A percentile compares a stretch with the other conserved stretches of the same genome.
These are phyloP conservation scores for Tetramorium parvispinum DNA, from an alignment of 1,140 invertebrate genomes.

Conservation along the genomic window DNA sequence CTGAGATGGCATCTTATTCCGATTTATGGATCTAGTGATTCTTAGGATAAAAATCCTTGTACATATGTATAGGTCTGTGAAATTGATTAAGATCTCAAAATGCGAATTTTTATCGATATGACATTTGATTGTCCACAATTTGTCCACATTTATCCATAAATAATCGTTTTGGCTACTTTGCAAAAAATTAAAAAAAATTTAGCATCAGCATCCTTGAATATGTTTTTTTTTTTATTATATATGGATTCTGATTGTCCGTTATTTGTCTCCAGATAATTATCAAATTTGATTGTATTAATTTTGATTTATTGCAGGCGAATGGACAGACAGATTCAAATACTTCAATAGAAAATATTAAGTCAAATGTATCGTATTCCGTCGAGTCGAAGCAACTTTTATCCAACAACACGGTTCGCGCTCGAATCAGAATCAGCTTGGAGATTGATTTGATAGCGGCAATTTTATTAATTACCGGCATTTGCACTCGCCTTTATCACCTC, in stretches of 20 bases:
- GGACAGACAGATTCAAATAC: conserved; percentile 5
- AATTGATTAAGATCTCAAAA: no score
- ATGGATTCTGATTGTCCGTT: no score
- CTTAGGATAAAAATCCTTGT: not conserved
- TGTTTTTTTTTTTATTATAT: no score
- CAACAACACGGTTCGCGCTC: conserved; percentile 64
- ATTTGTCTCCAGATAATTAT: not conserved
- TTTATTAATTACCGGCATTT: conserved; percentile 90
- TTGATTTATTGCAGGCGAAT: conserved; percentile 33
- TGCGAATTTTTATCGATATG: no score
- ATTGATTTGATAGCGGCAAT: conserved; percentile 92
- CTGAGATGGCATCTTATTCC: not conserved
- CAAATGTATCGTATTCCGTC: conserved; percentile 1
- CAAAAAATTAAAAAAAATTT: no score
- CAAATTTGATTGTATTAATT: not conserved
- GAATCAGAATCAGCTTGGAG: conserved; percentile 88
- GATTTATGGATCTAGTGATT: not conserved
- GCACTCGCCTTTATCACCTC: conserved; percentile 93
- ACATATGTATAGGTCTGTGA: no score
- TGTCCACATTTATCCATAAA: no score
- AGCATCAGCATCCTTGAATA: no score
- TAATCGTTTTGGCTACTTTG: no score
- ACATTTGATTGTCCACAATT: no score
- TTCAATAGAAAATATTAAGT: conserved; percentile 21
- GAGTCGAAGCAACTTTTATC: not conserved